A percentile compares a stretch with the other conserved stretches of the same genome.
Conservation (phyloP, 2,113 vertebrate genomes). For the Nyctereutes procyonoides region DNA sequence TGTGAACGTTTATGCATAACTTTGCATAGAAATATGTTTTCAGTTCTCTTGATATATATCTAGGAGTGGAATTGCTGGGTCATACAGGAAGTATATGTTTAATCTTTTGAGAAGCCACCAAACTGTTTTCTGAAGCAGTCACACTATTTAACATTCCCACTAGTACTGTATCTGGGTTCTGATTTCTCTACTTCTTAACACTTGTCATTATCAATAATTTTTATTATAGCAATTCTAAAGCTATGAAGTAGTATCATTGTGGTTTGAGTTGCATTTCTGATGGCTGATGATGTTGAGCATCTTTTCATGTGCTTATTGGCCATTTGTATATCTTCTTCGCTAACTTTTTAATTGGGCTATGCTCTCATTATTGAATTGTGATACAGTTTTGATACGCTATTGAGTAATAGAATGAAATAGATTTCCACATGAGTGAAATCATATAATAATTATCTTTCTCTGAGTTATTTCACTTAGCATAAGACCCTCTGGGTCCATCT, state of each 20-base stretch:
- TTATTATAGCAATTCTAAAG: background rate
- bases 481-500: too few relatives aligned
- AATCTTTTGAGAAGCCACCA: background rate
- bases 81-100: background rate
- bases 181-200: background rate
- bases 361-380: background rate
- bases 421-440: too few relatives aligned
- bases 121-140: slow-evolving; percentile 1
- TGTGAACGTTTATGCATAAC: background rate
- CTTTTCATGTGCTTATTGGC: background rate
- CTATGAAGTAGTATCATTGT: background rate
- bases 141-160: background rate
- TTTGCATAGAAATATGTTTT: background rate
- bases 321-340: background rate
- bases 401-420: slow-evolving; percentile 33
- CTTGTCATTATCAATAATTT: slow-evolving; percentile 11
- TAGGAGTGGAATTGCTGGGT: background rate
- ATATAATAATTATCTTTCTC: too few relatives aligned
- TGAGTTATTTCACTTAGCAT: too few relatives aligned
- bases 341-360: background rate
- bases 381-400: background rate
- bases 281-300: background rate
- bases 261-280: slow-evolving; percentile 16
- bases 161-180: background rate
- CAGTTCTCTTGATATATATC: background rate